Evolutionary conservation across 2,888 invertebrate genomes (phyloP).

Genomic region (Limnephilus lunatus): DNA sequence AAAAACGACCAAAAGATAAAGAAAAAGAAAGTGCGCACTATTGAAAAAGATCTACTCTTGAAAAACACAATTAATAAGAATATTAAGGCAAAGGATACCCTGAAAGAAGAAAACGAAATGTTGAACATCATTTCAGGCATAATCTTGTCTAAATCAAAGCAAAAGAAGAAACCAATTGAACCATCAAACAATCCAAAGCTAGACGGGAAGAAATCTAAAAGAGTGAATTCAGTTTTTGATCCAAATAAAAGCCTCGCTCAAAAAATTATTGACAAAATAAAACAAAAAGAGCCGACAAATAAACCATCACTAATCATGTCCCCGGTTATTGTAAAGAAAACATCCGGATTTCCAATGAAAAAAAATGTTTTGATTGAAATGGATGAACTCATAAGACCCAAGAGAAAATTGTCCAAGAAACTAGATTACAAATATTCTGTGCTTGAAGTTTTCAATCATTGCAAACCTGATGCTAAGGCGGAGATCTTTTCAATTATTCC

Average conservation of each 20-base stretch:
- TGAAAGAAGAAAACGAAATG: conserved; percentile 52
- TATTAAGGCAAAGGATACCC: conserved; percentile 39
- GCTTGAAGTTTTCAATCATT: conserved; percentile 49
- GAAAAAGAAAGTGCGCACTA: neutral
- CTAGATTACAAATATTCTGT: conserved; percentile 51
- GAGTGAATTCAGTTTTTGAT: conserved; percentile 43
- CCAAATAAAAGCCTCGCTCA: conserved; percentile 44
- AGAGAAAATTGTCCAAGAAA: conserved; percentile 41
- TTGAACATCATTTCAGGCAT: conserved; percentile 55
- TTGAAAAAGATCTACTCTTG: neutral
- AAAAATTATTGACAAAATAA: conserved; percentile 53
- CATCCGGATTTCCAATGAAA: neutral
- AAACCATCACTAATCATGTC: neutral
- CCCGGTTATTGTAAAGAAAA: neutral
- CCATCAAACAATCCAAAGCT: neutral
- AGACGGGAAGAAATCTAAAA: neutral
- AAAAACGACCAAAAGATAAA: conserved; percentile 4
- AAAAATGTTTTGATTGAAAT: conserved; percentile 30
- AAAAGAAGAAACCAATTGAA: conserved; percentile 20
- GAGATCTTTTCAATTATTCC: conserved; percentile 19
- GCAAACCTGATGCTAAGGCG: conserved; percentile 23
- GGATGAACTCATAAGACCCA: neutral
- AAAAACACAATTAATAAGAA: conserved; percentile 19
- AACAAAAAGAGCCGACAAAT: neutral
- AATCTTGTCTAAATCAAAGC: conserved; percentile 44